phyloP scores from a whole-genome alignment of 2,797 vertebrate species.

The Neoniphon sammara region DNA sequence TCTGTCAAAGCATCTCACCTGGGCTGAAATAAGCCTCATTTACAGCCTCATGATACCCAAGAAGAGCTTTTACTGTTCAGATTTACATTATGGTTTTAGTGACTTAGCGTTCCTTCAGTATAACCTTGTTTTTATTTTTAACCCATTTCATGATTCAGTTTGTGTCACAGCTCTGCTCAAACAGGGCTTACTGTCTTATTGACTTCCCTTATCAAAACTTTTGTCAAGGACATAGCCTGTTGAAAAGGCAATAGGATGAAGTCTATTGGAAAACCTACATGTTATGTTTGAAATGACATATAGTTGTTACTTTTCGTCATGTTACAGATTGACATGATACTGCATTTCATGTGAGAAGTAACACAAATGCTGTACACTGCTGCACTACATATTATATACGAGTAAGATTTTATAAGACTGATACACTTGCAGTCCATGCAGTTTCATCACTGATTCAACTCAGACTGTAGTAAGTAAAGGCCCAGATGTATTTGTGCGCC shows the following conservation, averaged over 20 bases:
- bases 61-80: constrained; percentile 9
- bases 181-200: constrained; percentile 13
- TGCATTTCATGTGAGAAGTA: not conserved
- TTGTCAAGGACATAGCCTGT: constrained; percentile 31
- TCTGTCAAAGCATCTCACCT: not conserved
- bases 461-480: constrained; percentile 27
- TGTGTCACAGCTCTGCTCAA: constrained; percentile 11
- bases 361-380: not conserved
- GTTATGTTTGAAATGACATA: not conserved
- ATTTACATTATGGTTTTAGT: constrained; percentile 23
- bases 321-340: constrained; percentile 8
- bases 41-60: not conserved
- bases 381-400: not conserved
- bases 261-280: not conserved
- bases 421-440: not conserved
- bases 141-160: no score
- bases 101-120: constrained; percentile 20
- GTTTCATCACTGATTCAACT: constrained; percentile 33
- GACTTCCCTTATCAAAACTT: constrained; percentile 9
- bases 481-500: constrained; percentile 74
- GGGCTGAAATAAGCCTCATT: not conserved
- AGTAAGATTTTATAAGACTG: not conserved
- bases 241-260: constrained; percentile 33
- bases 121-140: not conserved
- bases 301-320: constrained; percentile 1